Conservation (phyloP, 2,797 vertebrate species). For the Acanthurus leucopareius region DNA sequence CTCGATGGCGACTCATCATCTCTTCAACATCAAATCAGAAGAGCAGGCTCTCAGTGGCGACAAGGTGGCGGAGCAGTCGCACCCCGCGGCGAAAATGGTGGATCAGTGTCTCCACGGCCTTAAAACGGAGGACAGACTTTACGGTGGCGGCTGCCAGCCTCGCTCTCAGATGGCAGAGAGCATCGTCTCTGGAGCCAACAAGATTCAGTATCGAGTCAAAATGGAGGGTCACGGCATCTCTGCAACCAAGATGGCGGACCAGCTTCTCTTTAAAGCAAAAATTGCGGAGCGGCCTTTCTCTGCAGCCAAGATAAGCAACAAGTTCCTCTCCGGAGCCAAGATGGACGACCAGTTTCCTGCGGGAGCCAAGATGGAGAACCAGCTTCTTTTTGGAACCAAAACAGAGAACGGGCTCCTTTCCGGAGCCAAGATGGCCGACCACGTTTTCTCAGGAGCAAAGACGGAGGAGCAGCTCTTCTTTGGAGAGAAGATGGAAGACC, state of each 20-base stretch:
- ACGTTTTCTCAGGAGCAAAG: conserved; percentile 38
- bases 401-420: conserved; percentile 14
- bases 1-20: neutral
- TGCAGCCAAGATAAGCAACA: conserved; percentile 29
- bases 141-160: conserved; percentile 7
- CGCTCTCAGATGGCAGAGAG: conserved; percentile 8
- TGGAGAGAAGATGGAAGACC: conserved; percentile 71
- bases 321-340: conserved; percentile 39
- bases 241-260: conserved; percentile 38
- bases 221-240: conserved; percentile 23
- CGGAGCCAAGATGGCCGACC: conserved; percentile 32
- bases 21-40: conserved; percentile 62
- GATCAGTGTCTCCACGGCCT: conserved; percentile 48
- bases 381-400: conserved; percentile 9
- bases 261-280: conserved; percentile 43
- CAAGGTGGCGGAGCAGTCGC: conserved; percentile 12
- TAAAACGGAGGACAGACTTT: conserved; percentile 51
- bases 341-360: conserved; percentile 38
- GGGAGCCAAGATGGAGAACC: conserved; percentile 24
- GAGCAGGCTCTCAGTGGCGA: conserved; percentile 16
- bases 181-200: conserved; percentile 5
- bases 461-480: conserved; percentile 63
- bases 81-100: conserved; percentile 53
- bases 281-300: conserved; percentile 37
- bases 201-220: conserved; percentile 54